Percentiles rank a stretch among this genome's conserved stretches.
Evolutionary conservation across 2,113 vertebrate species (phyloP).

Genomic region (Oryctolagus cuniculus): mOryCun1.1 NC_091440.1:111516001-111516500

Average conservation of each 20-base stretch:
- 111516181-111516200: not conserved
- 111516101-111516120: not conserved
- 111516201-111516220: not conserved
- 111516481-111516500: no score
- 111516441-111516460: no score
- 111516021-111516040: not conserved
- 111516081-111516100: conserved; percentile 27
- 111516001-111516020: conserved; percentile 1
- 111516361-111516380: conserved; percentile 22
- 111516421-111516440: no score
- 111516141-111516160: conserved; percentile 21
- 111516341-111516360: not conserved
- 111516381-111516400: not conserved
- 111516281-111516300: conserved; percentile 24
- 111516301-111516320: not conserved
- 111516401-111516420: no score
- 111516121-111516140: not conserved
- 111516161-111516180: not conserved
- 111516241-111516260: not conserved
- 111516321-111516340: not conserved
- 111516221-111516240: not conserved
- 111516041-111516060: not conserved
- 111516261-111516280: not conserved
- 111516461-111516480: no score
- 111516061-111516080: conserved; percentile 3